Base-by-base conservation (phyloP, 2,888 invertebrate species). In the Andrena bicolor region DNA sequence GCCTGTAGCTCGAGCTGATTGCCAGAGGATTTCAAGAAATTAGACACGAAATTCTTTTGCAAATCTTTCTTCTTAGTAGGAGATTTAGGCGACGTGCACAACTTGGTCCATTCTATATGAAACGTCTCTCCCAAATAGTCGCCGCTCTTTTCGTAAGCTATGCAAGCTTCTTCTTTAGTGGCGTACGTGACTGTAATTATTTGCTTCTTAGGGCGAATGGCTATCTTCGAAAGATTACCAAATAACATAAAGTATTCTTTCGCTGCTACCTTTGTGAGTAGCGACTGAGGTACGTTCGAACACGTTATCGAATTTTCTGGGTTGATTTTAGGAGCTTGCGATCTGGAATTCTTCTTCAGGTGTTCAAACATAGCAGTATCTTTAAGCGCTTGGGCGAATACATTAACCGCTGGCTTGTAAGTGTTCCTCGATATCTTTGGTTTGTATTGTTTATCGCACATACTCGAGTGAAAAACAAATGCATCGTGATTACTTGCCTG, bases 1-100 rank as follows among this genome's bases (percentile, higher is more conserved):
- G 96, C 96, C 76, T 96, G 96, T 32, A 97, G 91, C 91, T 97
- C 97, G 0, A 97, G 95, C 85, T 97, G 97, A 0, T 96, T 95
- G 90, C 96, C 96, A 0, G 76, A 56, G 13, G 85, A 79, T 61
- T 84, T 87, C 0, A 90, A 76, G 35, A 90, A 83, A 49, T 88
- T 86, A 3, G 87, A 73, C 2, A 86, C 86, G n/a, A 81, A 63
- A 30, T 82, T 83, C 30, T 87, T 90, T 2, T 83, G 70, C 8
- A 82, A 8, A 58, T 91, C 90, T 73, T 89, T 91, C 60, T 89
- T 92, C 32, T 91, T 92, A 5, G 65, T 76, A 48, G 83, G 76
- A 6, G 58, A 63, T 58, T 89, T 88, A 49, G 92, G 92, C 0
- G 91, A 94, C 91, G 94, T 92, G 87, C 95, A 95, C 0, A 93